Conservation (phyloP, 2,797 vertebrate species). For the Botia kubotai region DNA sequence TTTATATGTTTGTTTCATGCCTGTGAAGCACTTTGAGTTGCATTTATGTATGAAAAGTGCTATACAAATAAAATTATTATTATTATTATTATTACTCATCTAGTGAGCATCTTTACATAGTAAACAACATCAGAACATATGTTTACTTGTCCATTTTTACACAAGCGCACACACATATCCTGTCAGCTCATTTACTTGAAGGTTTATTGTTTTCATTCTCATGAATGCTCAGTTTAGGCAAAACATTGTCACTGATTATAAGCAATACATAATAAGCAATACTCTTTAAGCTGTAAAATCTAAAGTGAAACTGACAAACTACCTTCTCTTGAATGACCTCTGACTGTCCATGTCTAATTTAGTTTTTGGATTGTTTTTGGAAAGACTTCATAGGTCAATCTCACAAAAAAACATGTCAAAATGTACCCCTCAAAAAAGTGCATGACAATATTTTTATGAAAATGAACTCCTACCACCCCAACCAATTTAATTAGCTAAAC, state of each 20-base stretch:
- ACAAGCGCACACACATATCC: too few species aligned
- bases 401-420: not conserved
- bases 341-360: constrained; percentile 23
- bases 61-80: too few species aligned
- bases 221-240: not conserved
- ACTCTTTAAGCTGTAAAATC: constrained; percentile 20
- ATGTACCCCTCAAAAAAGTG: not conserved
- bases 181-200: not conserved
- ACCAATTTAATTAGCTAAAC: too few species aligned
- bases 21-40: too few species aligned
- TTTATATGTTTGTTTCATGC: too few species aligned
- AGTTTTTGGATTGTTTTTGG: not conserved
- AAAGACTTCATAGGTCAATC: constrained; percentile 4
- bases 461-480: not conserved
- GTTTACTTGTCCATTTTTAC: too few species aligned
- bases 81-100: too few species aligned
- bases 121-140: too few species aligned
- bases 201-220: not conserved
- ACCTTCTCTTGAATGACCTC: constrained; percentile 20
- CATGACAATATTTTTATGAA: not conserved
- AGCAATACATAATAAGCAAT: constrained; percentile 14
- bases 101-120: too few species aligned
- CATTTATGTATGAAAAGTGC: too few species aligned
- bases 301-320: constrained; percentile 39
- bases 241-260: not conserved